A percentile compares a stretch with the other conserved stretches of the same genome.
Evolutionary conservation across 2,113 vertebrate genomes (phyloP).

Genomic region (Microcebus murinus): DNA sequence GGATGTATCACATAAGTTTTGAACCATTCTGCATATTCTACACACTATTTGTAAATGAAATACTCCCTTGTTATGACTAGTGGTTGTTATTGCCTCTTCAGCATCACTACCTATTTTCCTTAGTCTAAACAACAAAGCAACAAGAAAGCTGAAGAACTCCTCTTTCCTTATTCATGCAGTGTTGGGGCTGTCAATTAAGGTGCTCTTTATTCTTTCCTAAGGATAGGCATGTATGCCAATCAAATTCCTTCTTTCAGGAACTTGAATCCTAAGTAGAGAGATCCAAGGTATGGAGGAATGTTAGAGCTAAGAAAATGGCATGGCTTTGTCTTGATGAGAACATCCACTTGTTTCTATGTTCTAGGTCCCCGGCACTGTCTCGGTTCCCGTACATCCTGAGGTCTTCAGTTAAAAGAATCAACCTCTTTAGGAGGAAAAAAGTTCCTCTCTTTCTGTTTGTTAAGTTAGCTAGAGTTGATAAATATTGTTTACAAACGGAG

Average conservation of each 20-base stretch:
- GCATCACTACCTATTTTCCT: background rate
- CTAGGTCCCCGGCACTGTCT: background rate
- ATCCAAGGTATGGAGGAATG: background rate
- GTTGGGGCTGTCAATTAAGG: background rate
- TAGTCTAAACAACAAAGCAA: slow-evolving; percentile 9
- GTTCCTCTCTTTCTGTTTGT: background rate
- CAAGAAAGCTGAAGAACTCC: background rate
- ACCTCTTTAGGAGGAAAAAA: background rate
- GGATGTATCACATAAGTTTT: slow-evolving; percentile 69
- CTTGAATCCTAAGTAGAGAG: background rate
- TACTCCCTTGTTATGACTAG: background rate
- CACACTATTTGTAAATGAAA: slow-evolving; percentile 69
- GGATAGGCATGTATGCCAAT: background rate
- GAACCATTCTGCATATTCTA: slow-evolving; percentile 53
- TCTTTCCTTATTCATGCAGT: background rate
- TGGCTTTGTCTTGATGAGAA: background rate
- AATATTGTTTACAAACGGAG: background rate
- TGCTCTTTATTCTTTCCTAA: slow-evolving; percentile 16
- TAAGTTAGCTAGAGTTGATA: background rate
- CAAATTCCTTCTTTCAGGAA: background rate
- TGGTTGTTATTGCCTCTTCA: background rate
- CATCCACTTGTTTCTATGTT: background rate
- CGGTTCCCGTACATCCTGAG: background rate
- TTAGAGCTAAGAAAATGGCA: background rate
- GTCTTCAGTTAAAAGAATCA: background rate